These are phyloP conservation scores for Chlorodrepanis virens DNA, from an alignment of 2,113 vertebrate species.

Conservation along the genomic window DNA sequence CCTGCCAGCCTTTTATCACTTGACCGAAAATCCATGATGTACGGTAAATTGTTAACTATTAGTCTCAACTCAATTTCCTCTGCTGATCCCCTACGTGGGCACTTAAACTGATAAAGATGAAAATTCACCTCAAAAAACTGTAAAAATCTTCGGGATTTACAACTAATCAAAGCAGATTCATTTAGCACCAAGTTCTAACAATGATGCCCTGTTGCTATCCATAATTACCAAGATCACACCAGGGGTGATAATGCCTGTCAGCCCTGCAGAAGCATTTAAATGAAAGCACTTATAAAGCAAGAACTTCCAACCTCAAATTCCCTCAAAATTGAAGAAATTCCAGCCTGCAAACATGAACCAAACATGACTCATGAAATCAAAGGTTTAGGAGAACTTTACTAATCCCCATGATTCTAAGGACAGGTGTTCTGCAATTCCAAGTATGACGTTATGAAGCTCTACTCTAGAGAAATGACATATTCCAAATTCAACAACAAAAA, in stretches of 20 bases:
- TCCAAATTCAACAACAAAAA: neutral
- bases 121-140: slow-evolving; percentile 17
- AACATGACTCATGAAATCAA: neutral
- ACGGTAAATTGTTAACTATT: slow-evolving; percentile 59
- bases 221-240: neutral
- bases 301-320: neutral
- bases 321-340: neutral
- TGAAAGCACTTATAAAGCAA: neutral
- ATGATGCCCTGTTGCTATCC: slow-evolving; percentile 4
- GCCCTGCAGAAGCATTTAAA: neutral
- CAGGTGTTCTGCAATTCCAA: neutral
- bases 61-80: slow-evolving; percentile 56
- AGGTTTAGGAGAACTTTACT: neutral
- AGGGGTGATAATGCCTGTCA: neutral
- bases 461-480: neutral
- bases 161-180: slow-evolving; percentile 33
- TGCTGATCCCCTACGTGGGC: slow-evolving; percentile 3
- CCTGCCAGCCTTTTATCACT: slow-evolving; percentile 58
- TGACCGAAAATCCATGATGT: slow-evolving; percentile 54
- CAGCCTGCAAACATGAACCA: neutral
- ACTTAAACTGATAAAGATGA: slow-evolving; percentile 38
- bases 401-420: neutral
- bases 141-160: neutral
- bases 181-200: slow-evolving; percentile 20
- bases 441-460: neutral